phyloP scores from a whole-genome alignment of 2,888 invertebrate genomes.

The Tinea semifulvella region DNA sequence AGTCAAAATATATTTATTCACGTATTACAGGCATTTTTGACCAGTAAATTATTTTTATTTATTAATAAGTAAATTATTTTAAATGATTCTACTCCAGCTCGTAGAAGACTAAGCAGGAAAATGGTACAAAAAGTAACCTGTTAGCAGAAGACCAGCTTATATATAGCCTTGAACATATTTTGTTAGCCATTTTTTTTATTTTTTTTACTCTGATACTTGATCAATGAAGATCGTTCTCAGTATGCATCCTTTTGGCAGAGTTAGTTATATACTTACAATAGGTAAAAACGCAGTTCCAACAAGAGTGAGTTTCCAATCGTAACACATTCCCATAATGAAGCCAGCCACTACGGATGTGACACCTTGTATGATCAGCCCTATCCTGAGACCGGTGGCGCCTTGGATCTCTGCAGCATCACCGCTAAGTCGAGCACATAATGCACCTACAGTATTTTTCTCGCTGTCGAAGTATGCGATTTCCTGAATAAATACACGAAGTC shows the following conservation, averaged over 20 bases:
- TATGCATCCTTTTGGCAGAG: not conserved
- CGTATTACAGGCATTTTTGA: no score
- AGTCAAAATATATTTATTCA: no score
- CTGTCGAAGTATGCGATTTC: slow-evolving; percentile 73
- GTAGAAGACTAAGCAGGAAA: no score
- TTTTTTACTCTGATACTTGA: not conserved
- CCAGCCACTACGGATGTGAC: slow-evolving; percentile 68
- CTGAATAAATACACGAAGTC: slow-evolving; percentile 25
- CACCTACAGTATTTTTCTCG: slow-evolving; percentile 68
- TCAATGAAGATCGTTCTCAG: not conserved
- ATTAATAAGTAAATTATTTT: no score
- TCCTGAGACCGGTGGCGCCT: slow-evolving; percentile 68
- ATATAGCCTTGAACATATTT: no score
- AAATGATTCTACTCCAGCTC: no score
- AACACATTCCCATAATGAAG: slow-evolving; percentile 63
- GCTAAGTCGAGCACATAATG: slow-evolving; percentile 69
- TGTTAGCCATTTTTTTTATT: no score
- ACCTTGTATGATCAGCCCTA: slow-evolving; percentile 69
- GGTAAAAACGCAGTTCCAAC: slow-evolving; percentile 69
- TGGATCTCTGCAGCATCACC: slow-evolving; percentile 72
- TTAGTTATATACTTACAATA: slow-evolving; percentile 45
- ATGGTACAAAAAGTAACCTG: no score
- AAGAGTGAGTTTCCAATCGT: slow-evolving; percentile 70
- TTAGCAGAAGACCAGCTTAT: no score
- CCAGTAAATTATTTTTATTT: no score